Evolutionary conservation across 1,140 invertebrate genomes (phyloP).

Genomic region (Kradibia gibbosae): DNA sequence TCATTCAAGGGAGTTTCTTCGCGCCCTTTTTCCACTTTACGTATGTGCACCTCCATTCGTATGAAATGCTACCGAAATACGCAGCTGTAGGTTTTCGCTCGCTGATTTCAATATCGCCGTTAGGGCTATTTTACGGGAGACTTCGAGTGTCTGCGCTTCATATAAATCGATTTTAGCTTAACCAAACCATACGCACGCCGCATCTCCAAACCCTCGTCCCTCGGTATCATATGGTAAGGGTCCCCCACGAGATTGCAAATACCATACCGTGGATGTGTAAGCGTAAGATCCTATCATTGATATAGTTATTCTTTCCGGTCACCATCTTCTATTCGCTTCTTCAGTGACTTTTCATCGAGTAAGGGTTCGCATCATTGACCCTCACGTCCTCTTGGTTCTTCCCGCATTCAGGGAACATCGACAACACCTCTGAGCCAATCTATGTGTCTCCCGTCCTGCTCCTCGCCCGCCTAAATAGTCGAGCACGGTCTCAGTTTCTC

Average conservation of each 20-base stretch:
- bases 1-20: background rate
- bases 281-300: background rate
- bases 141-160: slow-evolving; percentile 33
- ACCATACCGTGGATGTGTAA: no score
- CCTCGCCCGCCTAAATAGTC: no score
- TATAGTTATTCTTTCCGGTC: slow-evolving; percentile 6
- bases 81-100: slow-evolving; percentile 52
- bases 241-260: no score
- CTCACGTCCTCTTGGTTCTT: background rate
- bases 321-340: background rate
- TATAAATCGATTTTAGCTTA: slow-evolving; percentile 30
- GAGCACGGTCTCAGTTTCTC: no score
- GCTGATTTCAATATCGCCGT: slow-evolving; percentile 59
- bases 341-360: slow-evolving; percentile 24
- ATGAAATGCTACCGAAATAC: slow-evolving; percentile 1
- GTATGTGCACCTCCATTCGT: background rate
- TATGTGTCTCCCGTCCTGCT: background rate
- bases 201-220: no score
- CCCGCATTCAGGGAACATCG: no score
- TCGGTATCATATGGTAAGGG: no score
- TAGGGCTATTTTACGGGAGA: background rate
- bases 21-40: background rate
- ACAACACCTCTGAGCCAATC: no score
- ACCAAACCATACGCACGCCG: slow-evolving; percentile 8
- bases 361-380: background rate